Conservation (phyloP, 2,797 vertebrate genomes). For the Tenualosa ilisha region DNA sequence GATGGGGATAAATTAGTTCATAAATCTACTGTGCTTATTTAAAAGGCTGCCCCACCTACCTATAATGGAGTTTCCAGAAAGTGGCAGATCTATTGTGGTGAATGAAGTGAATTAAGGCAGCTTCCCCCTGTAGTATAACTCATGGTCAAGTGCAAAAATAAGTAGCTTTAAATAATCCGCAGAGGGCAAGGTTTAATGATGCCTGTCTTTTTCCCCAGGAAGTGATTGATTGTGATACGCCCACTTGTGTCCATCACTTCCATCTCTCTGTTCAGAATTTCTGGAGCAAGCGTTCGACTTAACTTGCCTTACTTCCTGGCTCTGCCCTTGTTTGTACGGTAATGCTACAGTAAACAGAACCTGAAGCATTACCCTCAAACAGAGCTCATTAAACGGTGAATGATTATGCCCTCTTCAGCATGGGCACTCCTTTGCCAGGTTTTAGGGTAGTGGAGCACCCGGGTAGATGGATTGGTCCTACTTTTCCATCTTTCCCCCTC, state of each 20-base stretch:
- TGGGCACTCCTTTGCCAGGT: slow-evolving; percentile 28
- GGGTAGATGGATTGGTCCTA: slow-evolving; percentile 40
- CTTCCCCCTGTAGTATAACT: background rate
- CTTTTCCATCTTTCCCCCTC: slow-evolving; percentile 33
- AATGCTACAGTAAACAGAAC: background rate
- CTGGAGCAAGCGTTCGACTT: background rate
- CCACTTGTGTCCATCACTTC: background rate
- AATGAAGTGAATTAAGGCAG: background rate
- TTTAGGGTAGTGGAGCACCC: slow-evolving; percentile 63
- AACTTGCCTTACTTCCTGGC: background rate
- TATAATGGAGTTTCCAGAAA: background rate
- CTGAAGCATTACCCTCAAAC: slow-evolving; percentile 17
- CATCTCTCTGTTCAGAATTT: background rate
- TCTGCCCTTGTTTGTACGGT: slow-evolving; percentile 13
- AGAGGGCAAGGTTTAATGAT: slow-evolving; percentile 18
- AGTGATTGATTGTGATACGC: background rate
- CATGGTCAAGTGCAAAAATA: background rate
- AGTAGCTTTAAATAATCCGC: slow-evolving; percentile 53
- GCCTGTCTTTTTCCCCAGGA: background rate
- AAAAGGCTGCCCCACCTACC: background rate
- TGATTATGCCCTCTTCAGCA: slow-evolving; percentile 8
- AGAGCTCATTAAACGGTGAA: slow-evolving; percentile 10
- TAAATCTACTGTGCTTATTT: background rate
- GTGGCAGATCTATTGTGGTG: background rate
- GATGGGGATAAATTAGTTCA: background rate